Evolutionary conservation across 2,797 vertebrate species (phyloP), one percentile per base, ranked within the genome.

Genomic region (Helicolenus hilgendorfi): DNA sequence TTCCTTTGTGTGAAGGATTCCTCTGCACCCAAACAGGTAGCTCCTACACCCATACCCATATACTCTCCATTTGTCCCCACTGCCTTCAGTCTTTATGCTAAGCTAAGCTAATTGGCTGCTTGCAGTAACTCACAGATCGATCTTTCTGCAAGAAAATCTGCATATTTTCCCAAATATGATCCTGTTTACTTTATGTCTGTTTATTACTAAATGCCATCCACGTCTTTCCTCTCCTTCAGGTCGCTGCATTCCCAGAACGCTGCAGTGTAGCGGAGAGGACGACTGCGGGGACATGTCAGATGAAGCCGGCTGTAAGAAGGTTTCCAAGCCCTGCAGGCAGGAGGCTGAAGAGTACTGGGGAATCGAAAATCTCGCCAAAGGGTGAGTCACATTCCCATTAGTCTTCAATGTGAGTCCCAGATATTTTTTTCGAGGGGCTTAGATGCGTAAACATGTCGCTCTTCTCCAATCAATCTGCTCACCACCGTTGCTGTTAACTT

Each of bases 261-360:
- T 99, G 87, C 96, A 95, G 86, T 99, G 99, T 81, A 99, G 98
- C 1, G 98, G 98, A 1, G 98, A 99, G 68, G 98, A 99, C 8
- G 99, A 99, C 96, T 99, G 99, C 24, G 98, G 98, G 26, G 99
- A 99, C 92, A 94, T 96, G 73, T 98, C 99, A 1, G 98, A 99
- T 83, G 98, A 99, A 94, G 96, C 87, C 3, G 97, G 96, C 88
- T 99, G 99, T 79, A 96, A 53, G 45, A 97, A 79, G 38, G 89
- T 96, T 24, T 88, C 90, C 68, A 97, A 92, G 77, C 97, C 98
- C 78, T 99, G 98, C 90, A 97, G 94, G 22, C 87, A 95, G 58
- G 92, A 97, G 53, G 84, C 84, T 2, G 98, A 99, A 24, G 97
- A 98, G 75, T 99, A 98, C 68, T 99, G 98, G 97, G 98, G 97